A percentile compares a stretch with the other conserved stretches of the same genome.
Conservation (phyloP, 1,140 invertebrate genomes). For the Dreissena rostriformis region DNA sequence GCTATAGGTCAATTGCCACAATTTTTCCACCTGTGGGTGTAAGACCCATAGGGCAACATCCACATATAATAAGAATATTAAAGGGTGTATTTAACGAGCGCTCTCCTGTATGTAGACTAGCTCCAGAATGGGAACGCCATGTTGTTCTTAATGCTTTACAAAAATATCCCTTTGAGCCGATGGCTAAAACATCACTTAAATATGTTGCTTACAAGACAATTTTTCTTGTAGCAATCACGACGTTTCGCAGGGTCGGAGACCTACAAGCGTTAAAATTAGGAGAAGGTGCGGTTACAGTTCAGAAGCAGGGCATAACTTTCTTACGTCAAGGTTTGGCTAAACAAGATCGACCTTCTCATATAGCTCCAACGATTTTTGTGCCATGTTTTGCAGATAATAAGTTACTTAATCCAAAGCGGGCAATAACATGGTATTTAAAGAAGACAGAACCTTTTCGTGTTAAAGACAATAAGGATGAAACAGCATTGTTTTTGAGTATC, state of each 20-base stretch:
- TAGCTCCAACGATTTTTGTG: constrained; percentile 14
- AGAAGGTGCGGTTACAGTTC: constrained; percentile 8
- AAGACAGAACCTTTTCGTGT: constrained; percentile 9
- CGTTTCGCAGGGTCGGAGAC: constrained; percentile 8
- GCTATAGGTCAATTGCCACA: too few relatives aligned
- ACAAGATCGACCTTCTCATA: constrained; percentile 28
- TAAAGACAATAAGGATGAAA: too few relatives aligned
- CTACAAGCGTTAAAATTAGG: constrained; percentile 15
- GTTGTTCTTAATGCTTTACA: constrained; percentile 12
- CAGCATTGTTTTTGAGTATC: too few relatives aligned
- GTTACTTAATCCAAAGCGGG: constrained; percentile 5
- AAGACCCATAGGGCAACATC: too few relatives aligned
- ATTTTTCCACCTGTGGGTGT: too few relatives aligned
- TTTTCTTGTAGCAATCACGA: constrained; percentile 33
- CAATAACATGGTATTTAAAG: constrained; percentile 3
- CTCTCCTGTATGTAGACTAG: constrained; percentile 2
- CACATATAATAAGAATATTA: too few relatives aligned
- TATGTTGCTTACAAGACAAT: constrained; percentile 11
- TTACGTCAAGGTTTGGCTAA: constrained; percentile 17
- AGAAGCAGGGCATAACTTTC: constrained; percentile 23
- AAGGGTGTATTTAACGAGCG: too few relatives aligned
- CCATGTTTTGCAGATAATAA: constrained; percentile 19
- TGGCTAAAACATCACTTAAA: neutral
- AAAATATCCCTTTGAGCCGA: constrained; percentile 1
- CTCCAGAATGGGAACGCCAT: constrained; percentile 41